phyloP scores from a whole-genome alignment of 92 coral and sea anemone genomes.

The Metridium senile region DNA sequence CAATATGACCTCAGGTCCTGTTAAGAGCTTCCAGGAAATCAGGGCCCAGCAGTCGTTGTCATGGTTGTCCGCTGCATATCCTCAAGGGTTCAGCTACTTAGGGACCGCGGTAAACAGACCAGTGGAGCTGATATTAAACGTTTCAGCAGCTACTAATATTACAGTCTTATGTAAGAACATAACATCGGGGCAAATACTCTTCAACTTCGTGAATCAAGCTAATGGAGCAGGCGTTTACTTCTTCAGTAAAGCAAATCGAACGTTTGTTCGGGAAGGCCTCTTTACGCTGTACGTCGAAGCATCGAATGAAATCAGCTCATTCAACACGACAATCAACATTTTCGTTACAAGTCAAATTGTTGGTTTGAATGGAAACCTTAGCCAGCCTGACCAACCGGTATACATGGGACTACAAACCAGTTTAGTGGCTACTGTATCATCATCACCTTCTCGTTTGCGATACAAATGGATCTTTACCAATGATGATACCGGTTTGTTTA shows the following conservation, averaged over 20 bases:
- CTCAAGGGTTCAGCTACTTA: conserved; percentile 54
- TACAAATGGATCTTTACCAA: conserved; percentile 77
- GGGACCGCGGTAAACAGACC: conserved; percentile 35
- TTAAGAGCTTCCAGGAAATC: background rate
- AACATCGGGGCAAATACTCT: conserved; percentile 2
- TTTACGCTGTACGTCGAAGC: conserved; percentile 60
- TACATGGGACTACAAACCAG: conserved; percentile 59
- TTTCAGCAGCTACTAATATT: conserved; percentile 56
- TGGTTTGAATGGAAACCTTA: conserved; percentile 49
- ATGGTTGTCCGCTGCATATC: conserved; percentile 40
- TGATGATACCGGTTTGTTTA: conserved; percentile 41
- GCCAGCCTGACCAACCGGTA: conserved; percentile 27
- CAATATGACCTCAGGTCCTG: conserved; percentile 23
- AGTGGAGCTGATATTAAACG: conserved; percentile 45
- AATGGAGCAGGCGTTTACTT: background rate
- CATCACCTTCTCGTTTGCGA: conserved; percentile 51
- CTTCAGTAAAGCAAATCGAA: conserved; percentile 45
- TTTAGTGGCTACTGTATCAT: conserved; percentile 51
- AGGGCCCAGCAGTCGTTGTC: conserved; percentile 48
- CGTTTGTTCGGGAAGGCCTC: conserved; percentile 49
- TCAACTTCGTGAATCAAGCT: background rate
- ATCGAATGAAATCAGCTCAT: conserved; percentile 68
- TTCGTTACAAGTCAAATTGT: conserved; percentile 48
- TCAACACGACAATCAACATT: conserved; percentile 44
- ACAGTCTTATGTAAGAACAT: conserved; percentile 49